phyloP scores from a whole-genome alignment of 2,797 vertebrate species.

The Carduelis carduelis region DNA sequence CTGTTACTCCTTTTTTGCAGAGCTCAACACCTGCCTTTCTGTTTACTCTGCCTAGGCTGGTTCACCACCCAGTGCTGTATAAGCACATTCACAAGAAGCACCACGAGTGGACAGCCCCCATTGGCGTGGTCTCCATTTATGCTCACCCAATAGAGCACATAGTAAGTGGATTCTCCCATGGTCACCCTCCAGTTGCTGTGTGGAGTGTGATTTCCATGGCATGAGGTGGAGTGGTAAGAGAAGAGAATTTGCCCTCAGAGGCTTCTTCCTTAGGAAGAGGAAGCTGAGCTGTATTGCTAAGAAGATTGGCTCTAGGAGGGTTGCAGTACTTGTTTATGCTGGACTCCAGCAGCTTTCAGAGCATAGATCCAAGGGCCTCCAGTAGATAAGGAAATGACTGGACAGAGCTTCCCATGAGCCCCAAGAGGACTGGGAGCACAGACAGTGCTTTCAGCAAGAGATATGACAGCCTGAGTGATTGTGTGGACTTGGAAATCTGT shows the following conservation, averaged over 20 bases:
- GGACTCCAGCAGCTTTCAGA: not conserved
- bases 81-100: constrained; percentile 92
- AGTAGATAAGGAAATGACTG: not conserved
- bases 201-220: not conserved
- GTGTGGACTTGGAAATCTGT: not conserved
- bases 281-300: not conserved
- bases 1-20: not conserved
- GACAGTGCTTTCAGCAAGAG: not conserved
- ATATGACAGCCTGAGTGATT: not conserved
- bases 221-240: not conserved
- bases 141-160: constrained; percentile 90
- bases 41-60: constrained; percentile 73
- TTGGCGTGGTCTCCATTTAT: constrained; percentile 83
- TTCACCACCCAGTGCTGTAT: constrained; percentile 87
- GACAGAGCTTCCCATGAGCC: not conserved
- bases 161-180: constrained; percentile 70
- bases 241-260: not conserved
- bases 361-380: not conserved
- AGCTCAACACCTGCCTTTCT: not conserved
- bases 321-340: not conserved
- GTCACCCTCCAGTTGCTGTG: not conserved
- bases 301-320: not conserved
- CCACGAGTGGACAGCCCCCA: constrained; percentile 94
- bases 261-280: not conserved
- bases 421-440: not conserved